These are phyloP conservation scores for Lithophane leautieri DNA, from an alignment of 2,888 invertebrate species.

Conservation along the genomic window DNA sequence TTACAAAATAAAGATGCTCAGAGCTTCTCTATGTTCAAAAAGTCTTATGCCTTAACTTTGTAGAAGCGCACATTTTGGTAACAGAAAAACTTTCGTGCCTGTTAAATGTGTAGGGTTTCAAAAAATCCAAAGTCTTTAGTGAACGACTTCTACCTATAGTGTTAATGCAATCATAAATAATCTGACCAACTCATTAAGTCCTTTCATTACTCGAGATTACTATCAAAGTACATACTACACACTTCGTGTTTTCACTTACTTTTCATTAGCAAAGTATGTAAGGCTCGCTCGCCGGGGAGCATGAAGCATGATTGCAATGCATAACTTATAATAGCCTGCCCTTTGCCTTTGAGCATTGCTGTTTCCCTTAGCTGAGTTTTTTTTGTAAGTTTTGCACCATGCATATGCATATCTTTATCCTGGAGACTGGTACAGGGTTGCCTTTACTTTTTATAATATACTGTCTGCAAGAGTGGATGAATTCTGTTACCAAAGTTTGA, in stretches of 20 bases:
- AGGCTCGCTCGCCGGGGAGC: slow-evolving; percentile 15
- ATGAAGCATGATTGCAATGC: slow-evolving; percentile 57
- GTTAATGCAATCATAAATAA: not conserved
- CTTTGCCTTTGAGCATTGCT: slow-evolving; percentile 47
- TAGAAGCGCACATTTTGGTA: not conserved
- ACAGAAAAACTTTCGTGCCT: too few species aligned
- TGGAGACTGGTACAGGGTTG: not conserved
- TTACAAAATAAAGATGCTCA: not conserved
- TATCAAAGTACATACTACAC: slow-evolving; percentile 20
- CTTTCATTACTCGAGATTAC: slow-evolving; percentile 25
- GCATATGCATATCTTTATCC: slow-evolving; percentile 13
- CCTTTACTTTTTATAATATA: not conserved
- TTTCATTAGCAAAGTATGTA: slow-evolving; percentile 57
- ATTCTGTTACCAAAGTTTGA: not conserved
- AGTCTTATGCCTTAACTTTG: not conserved
- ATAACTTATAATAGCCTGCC: slow-evolving; percentile 56
- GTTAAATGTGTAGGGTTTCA: not conserved
- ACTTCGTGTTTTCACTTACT: slow-evolving; percentile 40
- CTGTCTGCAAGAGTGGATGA: not conserved
- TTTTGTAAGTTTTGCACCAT: slow-evolving; percentile 28
- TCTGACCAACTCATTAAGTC: not conserved
- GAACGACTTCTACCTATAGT: not conserved
- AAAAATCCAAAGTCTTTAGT: not conserved
- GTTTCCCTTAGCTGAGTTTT: slow-evolving; percentile 16
- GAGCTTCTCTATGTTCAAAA: not conserved